Evolutionary conservation across 2,113 vertebrate species (phyloP).

Genomic region (Acanthochromis polyacanthus): DNA sequence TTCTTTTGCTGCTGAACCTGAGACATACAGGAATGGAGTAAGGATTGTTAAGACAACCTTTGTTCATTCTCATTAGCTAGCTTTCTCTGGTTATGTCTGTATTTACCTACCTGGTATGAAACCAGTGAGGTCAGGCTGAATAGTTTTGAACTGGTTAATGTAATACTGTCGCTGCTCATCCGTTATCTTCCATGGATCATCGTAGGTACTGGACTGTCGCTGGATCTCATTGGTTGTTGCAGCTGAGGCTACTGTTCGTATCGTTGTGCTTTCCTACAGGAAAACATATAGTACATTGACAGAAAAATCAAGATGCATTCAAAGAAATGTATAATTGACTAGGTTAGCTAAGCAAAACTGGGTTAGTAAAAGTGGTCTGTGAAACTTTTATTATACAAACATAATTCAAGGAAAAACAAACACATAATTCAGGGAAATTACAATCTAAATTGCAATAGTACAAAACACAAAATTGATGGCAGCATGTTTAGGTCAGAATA

Average conservation of each 20-base stretch:
- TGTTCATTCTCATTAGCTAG: fast-evolving
- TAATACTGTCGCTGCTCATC: conserved; percentile 99
- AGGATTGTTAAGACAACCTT: not conserved
- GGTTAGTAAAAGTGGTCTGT: not conserved
- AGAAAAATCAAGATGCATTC: not conserved
- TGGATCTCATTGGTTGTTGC: conserved; percentile 95
- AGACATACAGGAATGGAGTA: conserved; percentile 14
- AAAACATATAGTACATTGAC: not conserved
- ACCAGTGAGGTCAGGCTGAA: conserved; percentile 97
- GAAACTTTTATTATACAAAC: not conserved
- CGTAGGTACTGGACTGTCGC: conserved; percentile 97
- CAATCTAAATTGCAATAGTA: not conserved
- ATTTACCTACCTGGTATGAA: conserved; percentile 94
- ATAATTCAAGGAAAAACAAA: not conserved
- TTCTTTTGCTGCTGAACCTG: conserved; percentile 98
- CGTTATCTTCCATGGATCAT: conserved; percentile 99
- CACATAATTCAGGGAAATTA: not conserved
- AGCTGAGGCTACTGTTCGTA: conserved; percentile 93
- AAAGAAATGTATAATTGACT: not conserved
- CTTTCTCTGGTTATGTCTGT: not conserved
- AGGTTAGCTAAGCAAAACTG: not conserved
- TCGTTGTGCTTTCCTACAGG: conserved; percentile 88
- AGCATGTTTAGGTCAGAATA: not conserved
- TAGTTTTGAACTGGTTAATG: conserved; percentile 99
- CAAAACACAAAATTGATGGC: not conserved